Evolutionary conservation across 1,140 invertebrate species (phyloP).

Genomic region (Cylas formicarius): DNA sequence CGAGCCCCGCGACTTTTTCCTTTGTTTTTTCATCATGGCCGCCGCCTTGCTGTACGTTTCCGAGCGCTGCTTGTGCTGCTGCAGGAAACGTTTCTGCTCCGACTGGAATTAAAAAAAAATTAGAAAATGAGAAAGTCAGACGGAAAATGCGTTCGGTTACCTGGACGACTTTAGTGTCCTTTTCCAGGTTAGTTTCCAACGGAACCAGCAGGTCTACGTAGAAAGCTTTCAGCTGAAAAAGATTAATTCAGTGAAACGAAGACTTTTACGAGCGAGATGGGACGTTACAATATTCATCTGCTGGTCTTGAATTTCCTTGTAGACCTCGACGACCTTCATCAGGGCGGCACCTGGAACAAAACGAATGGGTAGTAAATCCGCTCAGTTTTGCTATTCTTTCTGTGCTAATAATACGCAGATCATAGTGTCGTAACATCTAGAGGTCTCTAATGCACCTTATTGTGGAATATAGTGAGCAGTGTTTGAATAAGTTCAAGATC

Average conservation of each 20-base stretch:
- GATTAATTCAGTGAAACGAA: constrained; percentile 15
- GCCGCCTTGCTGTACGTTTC: constrained; percentile 85
- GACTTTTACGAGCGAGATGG: too few species aligned
- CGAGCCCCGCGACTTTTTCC: constrained; percentile 74
- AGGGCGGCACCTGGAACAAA: constrained; percentile 73
- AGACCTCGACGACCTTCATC: constrained; percentile 86
- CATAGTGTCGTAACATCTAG: too few species aligned
- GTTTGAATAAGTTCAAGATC: too few species aligned
- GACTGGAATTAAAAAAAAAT: constrained; percentile 50
- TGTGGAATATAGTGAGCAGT: too few species aligned
- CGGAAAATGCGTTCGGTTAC: too few species aligned
- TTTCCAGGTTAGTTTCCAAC: constrained; percentile 85
- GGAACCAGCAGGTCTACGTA: constrained; percentile 88
- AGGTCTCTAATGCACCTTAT: too few species aligned
- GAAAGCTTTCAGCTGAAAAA: constrained; percentile 80
- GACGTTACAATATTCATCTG: constrained; percentile 90
- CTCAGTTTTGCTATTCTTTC: too few species aligned
- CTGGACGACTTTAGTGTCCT: constrained; percentile 89
- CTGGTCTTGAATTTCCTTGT: constrained; percentile 85
- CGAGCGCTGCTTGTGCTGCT: constrained; percentile 80
- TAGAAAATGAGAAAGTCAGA: constrained; percentile 2
- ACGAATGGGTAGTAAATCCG: too few species aligned
- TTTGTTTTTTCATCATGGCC: constrained; percentile 80
- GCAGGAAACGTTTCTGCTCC: constrained; percentile 83
- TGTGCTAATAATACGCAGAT: too few species aligned